Percentiles rank a stretch among this genome's conserved stretches.
phyloP scores from a whole-genome alignment of 2,113 vertebrate species.

The Campylomormyrus numenius region DNA sequence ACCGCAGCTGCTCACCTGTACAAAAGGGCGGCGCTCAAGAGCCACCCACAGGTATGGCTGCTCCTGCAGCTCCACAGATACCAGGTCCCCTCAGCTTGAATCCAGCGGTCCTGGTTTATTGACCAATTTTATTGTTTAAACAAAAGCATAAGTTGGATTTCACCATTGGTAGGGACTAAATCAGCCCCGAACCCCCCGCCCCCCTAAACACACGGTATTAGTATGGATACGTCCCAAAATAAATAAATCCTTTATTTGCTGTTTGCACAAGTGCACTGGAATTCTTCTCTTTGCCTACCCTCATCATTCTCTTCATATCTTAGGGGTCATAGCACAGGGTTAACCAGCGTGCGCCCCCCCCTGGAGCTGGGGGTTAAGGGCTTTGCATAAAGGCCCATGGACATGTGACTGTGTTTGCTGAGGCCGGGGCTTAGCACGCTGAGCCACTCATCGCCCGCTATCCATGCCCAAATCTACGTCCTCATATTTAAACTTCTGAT shows the following conservation, averaged over 20 bases:
- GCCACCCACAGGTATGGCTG: slow-evolving; percentile 59
- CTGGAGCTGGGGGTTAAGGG: not conserved
- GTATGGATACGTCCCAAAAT: not conserved
- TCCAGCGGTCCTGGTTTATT: not conserved
- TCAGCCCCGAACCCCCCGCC: not conserved
- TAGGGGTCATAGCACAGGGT: not conserved
- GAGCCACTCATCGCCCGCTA: not conserved
- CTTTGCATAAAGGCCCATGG: not conserved
- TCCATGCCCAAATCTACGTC: not conserved
- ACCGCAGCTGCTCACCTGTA: slow-evolving; percentile 61
- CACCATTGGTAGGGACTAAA: not conserved
- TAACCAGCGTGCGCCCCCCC: not conserved
- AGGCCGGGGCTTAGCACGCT: not conserved
- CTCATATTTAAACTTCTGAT: not conserved
- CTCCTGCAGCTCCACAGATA: not conserved
- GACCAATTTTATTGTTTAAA: not conserved
- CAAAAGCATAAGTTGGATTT: not conserved
- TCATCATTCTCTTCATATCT: not conserved
- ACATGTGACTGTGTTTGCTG: not conserved
- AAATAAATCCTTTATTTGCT: not conserved
- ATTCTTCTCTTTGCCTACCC: not conserved
- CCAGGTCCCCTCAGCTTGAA: not conserved
- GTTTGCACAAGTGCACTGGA: not conserved
- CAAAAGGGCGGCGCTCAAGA: slow-evolving; percentile 54
- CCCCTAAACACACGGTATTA: not conserved